A percentile compares a stretch with the other conserved stretches of the same genome.
These are phyloP conservation scores for Temnothorax curvispinosus DNA, from an alignment of 1,140 invertebrate genomes.

Conservation along the genomic window DNA sequence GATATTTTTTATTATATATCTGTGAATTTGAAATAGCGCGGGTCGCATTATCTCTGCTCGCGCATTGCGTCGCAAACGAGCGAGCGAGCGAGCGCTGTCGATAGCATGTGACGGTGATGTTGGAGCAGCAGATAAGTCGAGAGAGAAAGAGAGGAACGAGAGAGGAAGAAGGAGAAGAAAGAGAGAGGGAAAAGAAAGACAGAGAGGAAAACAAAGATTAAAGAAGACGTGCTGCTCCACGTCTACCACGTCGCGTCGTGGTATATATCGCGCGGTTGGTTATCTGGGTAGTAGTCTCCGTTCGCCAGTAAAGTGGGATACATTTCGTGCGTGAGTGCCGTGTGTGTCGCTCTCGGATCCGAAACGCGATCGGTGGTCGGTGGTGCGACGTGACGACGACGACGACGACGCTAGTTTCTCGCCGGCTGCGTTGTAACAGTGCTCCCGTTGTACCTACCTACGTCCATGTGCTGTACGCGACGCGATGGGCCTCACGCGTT, in stretches of 20 bases:
- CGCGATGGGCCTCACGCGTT: constrained; percentile 76
- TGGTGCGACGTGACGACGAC: constrained; percentile 7
- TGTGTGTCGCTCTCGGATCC: neutral
- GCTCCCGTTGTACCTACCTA: neutral
- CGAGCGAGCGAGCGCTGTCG: neutral
- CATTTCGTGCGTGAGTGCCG: neutral
- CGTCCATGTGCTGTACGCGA: constrained; percentile 70
- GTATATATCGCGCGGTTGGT: too few relatives aligned
- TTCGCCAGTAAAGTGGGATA: constrained; percentile 9
- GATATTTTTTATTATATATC: neutral
- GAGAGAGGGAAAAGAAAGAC: too few relatives aligned
- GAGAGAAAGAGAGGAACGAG: neutral
- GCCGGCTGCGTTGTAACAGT: neutral
- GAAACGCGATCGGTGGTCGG: neutral
- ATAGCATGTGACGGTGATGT: neutral
- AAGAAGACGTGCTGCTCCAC: neutral
- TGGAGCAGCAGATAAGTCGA: neutral
- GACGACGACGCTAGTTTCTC: constrained; percentile 13
- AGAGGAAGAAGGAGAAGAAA: neutral
- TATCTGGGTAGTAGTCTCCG: too few relatives aligned
- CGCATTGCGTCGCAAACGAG: neutral
- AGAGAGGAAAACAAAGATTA: neutral
- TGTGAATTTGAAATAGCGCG: constrained; percentile 29
- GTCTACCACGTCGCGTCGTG: too few relatives aligned
- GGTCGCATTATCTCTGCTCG: neutral